A percentile compares a stretch with the other conserved stretches of the same genome.
Evolutionary conservation across 2,797 vertebrate species (phyloP).

Genomic region (Darevskia nairensis): DNA sequence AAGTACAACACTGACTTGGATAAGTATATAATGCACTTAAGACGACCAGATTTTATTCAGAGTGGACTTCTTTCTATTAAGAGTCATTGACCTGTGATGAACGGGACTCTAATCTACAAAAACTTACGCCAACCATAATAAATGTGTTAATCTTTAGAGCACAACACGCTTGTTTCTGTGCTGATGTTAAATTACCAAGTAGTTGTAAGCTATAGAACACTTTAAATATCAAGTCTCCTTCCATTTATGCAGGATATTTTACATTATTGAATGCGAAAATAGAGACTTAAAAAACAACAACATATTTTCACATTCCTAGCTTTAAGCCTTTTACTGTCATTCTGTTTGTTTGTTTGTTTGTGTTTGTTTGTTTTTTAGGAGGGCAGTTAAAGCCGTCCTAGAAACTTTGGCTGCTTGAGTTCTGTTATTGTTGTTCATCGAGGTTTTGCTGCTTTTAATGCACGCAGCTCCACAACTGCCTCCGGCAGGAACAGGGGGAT

Average conservation of each 20-base stretch:
- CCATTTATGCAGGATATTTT: background rate
- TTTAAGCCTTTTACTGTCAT: background rate
- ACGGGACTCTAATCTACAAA: background rate
- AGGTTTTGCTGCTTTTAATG: too few relatives aligned
- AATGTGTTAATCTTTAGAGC: background rate
- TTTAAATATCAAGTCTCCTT: background rate
- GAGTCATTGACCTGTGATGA: constrained; percentile 42
- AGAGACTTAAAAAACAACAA: background rate
- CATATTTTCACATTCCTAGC: background rate
- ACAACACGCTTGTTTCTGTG: background rate
- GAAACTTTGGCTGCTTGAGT: background rate
- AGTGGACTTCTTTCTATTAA: constrained; percentile 27
- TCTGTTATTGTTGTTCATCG: background rate
- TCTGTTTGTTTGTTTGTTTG: too few relatives aligned
- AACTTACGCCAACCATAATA: background rate
- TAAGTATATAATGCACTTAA: background rate
- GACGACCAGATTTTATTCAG: background rate
- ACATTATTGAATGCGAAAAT: constrained; percentile 12
- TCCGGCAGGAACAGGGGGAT: background rate
- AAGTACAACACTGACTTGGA: background rate
- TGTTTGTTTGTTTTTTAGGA: too few relatives aligned
- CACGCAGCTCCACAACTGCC: too few relatives aligned
- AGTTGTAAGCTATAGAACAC: background rate
- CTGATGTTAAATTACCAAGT: constrained; percentile 8
- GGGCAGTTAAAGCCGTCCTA: background rate